A percentile compares a stretch with the other conserved stretches of the same genome.
phyloP scores from a whole-genome alignment of 2,888 invertebrate species.

The Sarcophaga variegata region DNA sequence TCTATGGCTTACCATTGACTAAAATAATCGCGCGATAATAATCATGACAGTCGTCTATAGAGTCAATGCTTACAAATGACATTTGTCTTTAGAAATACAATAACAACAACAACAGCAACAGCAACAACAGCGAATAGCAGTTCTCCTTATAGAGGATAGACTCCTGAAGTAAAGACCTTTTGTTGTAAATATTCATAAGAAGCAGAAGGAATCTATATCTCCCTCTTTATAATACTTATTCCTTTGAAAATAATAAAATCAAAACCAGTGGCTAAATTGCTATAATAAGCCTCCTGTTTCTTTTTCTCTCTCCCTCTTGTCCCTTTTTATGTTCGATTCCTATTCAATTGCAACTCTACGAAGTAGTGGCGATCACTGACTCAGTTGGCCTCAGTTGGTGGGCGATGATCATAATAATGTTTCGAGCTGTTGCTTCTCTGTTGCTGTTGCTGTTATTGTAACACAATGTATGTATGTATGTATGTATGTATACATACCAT shows the following conservation, averaged over 20 bases:
- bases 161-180: constrained; percentile 9
- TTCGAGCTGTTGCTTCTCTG: constrained; percentile 59
- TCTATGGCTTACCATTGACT: constrained; percentile 34
- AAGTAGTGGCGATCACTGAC: constrained; percentile 52
- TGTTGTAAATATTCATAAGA: constrained; percentile 62
- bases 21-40: constrained; percentile 77
- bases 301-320: constrained; percentile 21
- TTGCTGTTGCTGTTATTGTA: constrained; percentile 70
- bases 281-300: constrained; percentile 78
- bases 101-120: constrained; percentile 50
- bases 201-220: constrained; percentile 61
- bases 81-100: constrained; percentile 74
- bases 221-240: constrained; percentile 50
- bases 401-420: constrained; percentile 71
- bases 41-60: constrained; percentile 79
- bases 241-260: constrained; percentile 75
- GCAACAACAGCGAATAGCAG: constrained; percentile 55
- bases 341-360: neutral
- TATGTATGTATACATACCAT: constrained; percentile 13
- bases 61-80: constrained; percentile 79
- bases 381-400: constrained; percentile 77
- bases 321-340: neutral
- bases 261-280: constrained; percentile 81
- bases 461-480: neutral
- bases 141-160: constrained; percentile 51